Conservation (phyloP, 2,113 vertebrate genomes). For the Chinchilla lanigera region DNA sequence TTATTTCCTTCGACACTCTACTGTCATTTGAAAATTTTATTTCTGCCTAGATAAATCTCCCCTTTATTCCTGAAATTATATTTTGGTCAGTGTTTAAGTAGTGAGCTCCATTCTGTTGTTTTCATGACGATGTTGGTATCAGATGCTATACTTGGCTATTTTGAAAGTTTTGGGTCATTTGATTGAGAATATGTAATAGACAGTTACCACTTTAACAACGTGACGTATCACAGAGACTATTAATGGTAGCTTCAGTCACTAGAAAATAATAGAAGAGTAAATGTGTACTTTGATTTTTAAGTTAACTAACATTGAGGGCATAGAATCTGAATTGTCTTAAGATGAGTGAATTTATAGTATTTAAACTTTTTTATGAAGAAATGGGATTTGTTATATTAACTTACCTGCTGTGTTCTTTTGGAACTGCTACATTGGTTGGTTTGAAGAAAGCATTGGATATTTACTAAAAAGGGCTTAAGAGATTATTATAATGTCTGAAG, state of each 20-base stretch:
- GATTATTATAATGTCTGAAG: background rate
- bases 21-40: background rate
- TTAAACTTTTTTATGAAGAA: background rate
- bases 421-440: background rate
- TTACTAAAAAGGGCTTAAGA: background rate
- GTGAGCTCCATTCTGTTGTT: background rate
- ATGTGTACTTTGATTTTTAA: background rate
- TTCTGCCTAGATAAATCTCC: background rate
- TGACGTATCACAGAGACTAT: background rate
- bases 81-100: background rate
- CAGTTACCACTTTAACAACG: background rate
- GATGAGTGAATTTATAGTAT: background rate
- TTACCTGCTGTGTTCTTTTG: background rate
- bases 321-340: background rate
- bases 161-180: background rate
- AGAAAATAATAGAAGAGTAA: background rate
- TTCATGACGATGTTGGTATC: background rate
- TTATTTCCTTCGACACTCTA: background rate
- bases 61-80: background rate
- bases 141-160: background rate
- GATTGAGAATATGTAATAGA: background rate
- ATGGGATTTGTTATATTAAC: background rate
- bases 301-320: background rate
- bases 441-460: background rate
- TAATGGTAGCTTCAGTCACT: background rate